These are phyloP conservation scores for Ips nitidus DNA, from an alignment of 1,140 invertebrate species.

Conservation along the genomic window DNA sequence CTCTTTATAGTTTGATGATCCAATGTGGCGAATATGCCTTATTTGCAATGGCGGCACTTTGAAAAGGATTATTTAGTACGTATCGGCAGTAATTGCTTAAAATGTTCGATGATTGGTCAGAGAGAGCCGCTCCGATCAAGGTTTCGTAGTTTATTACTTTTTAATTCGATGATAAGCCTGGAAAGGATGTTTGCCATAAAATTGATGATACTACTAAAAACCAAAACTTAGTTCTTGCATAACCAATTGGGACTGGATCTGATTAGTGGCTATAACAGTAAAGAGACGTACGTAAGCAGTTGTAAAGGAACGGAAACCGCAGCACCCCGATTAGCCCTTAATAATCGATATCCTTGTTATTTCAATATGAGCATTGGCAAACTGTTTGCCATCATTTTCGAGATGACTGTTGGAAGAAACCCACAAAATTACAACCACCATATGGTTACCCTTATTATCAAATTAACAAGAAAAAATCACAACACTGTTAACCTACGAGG, in stretches of 20 bases:
- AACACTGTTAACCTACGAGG: too few species aligned
- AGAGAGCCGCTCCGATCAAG: slow-evolving; percentile 22
- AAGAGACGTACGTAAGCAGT: background rate
- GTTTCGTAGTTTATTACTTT: slow-evolving; percentile 26
- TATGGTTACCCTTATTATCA: too few species aligned
- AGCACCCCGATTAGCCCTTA: background rate
- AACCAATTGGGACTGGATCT: too few species aligned
- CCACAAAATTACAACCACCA: background rate
- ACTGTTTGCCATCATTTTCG: background rate
- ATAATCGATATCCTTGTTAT: slow-evolving; percentile 5
- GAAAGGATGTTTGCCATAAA: slow-evolving; percentile 8
- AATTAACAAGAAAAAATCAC: too few species aligned
- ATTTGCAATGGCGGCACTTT: slow-evolving; percentile 30
- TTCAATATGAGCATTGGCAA: background rate
- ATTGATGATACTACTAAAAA: too few species aligned
- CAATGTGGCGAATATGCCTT: slow-evolving; percentile 10
- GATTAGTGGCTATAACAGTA: background rate
- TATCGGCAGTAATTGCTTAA: slow-evolving; percentile 34
- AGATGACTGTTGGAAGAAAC: background rate
- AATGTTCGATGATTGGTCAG: slow-evolving; percentile 33
- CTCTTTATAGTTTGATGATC: background rate
- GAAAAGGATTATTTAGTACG: slow-evolving; percentile 31
- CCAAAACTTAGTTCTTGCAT: too few species aligned
- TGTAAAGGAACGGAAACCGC: background rate
- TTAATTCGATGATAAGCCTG: slow-evolving; percentile 33